Base-by-base conservation (phyloP, 2,888 invertebrate genomes). In the Aromia moschata region DNA sequence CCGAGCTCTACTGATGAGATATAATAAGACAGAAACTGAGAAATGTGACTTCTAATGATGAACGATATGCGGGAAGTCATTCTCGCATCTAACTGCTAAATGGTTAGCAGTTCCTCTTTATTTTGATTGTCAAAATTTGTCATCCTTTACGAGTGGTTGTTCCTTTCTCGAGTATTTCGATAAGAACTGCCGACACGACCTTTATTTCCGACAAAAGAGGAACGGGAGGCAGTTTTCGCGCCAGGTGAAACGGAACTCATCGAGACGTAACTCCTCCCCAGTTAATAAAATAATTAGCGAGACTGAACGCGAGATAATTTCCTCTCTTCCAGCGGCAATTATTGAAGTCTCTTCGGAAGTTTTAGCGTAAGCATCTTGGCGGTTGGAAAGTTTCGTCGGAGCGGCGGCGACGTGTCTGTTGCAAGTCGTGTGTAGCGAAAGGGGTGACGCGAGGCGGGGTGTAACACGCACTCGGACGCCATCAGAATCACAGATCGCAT, bases 401-500 rank as follows among this genome's bases (percentile, higher is more conserved):
- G 44, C 37, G 37, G 36, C 37, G 11, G 51, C 14, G 15, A 30
- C n/a, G 41, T 20, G 30, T 17, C 38, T 12, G 18, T 36, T 36
- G 12, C 11, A 40, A 43, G 43, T 43, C 20, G 43, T 20, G 38
- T 12, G 9, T 12, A 38, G 38, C n/a, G n/a, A n/a, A n/a, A n/a
- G n/a, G n/a, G n/a, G n/a, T n/a, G n/a, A n/a, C n/a, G n/a, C 17
- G 54, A 56, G 45, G n/a, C 2, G 47, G 51, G 41, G 36, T 37
- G 53, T 51, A 57, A 58, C 61, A 67, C 56, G 51, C 62, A 63
- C 64, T 66, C 46, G 56, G 54, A 65, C 65, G 60, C 62, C 38
- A 62, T 64, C 58, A 51, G 69, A 69, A 69, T 70, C 55, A 52
- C 64, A 68, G 67, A 67, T 67, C 56, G 56, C 54, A 65, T 59